These are phyloP conservation scores for Helogale parvula DNA, from an alignment of 2,113 vertebrate genomes.

Conservation along the genomic window DNA sequence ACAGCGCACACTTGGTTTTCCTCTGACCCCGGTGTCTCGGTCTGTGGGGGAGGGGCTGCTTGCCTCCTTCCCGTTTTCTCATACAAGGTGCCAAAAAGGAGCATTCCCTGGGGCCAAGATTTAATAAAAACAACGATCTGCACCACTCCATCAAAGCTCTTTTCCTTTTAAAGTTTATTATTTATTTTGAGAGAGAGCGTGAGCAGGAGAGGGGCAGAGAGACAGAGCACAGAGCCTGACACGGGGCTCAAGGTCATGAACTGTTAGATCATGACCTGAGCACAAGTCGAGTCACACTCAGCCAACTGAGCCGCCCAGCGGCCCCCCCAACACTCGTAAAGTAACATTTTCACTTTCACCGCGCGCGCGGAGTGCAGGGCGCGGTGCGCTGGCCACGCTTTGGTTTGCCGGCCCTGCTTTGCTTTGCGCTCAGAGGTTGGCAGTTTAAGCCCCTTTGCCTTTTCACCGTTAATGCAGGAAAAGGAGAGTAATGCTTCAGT, in stretches of 20 bases:
- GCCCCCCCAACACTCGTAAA: too few relatives aligned
- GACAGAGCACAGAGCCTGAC: too few relatives aligned
- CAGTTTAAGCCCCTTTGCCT: fast-evolving
- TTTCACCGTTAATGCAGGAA: fast-evolving
- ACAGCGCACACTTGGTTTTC: fast-evolving
- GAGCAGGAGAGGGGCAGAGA: too few relatives aligned
- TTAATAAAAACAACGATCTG: not conserved
- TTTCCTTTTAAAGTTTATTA: too few relatives aligned
- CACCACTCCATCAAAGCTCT: not conserved
- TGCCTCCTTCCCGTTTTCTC: fast-evolving
- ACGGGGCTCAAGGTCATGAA: too few relatives aligned
- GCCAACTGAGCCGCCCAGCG: too few relatives aligned
- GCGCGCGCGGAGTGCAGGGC: fast-evolving
- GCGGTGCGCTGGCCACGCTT: fast-evolving
- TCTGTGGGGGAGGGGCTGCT: not conserved
- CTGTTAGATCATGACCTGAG: too few relatives aligned
- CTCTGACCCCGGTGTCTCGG: fast-evolving
- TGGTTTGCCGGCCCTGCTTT: not conserved
- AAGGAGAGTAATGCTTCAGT: not conserved
- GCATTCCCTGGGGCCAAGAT: not conserved
- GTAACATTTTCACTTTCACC: too few relatives aligned
- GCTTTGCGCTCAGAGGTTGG: fast-evolving
- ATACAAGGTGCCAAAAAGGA: fast-evolving
- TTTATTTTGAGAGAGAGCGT: too few relatives aligned
- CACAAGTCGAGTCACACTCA: too few relatives aligned